Evolutionary conservation across 1,140 invertebrate genomes (phyloP).

Genomic region (Pogonognathellus flavescens): DNA sequence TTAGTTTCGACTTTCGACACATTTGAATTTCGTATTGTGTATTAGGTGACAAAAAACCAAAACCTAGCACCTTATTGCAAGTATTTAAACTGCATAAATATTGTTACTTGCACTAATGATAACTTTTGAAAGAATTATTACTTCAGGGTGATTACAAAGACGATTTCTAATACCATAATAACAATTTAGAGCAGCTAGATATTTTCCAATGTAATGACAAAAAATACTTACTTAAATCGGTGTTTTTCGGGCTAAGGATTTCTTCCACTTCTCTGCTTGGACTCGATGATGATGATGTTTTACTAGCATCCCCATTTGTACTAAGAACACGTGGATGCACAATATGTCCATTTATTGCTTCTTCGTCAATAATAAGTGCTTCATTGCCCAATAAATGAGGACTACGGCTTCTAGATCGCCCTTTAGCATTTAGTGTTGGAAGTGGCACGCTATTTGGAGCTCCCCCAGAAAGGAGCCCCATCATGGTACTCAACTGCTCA

Average conservation of each 20-base stretch:
- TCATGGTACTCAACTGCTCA: conserved; percentile 53
- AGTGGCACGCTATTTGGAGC: background rate
- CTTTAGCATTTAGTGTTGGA: background rate
- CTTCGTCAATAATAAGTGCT: background rate
- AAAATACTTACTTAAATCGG: conserved; percentile 17
- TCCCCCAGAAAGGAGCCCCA: background rate
- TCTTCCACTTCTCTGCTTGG: conserved; percentile 88
- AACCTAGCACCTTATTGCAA: no score
- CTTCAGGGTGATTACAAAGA: no score
- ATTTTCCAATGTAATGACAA: background rate
- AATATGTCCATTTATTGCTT: background rate
- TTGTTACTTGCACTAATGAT: no score
- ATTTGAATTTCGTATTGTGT: no score
- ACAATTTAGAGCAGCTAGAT: background rate
- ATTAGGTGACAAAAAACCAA: no score
- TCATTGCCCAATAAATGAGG: background rate
- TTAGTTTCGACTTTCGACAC: no score
- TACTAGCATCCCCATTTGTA: conserved; percentile 59
- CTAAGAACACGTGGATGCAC: background rate
- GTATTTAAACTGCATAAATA: no score
- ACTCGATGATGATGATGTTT: conserved; percentile 71
- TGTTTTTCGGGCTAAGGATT: conserved; percentile 75
- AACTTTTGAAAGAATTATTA: no score
- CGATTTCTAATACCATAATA: no score
- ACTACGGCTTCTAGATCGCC: conserved; percentile 1